A percentile compares a stretch with the other conserved stretches of the same genome.
Conservation (phyloP, 2,113 vertebrate species). For the Amia ocellicauda region DNA sequence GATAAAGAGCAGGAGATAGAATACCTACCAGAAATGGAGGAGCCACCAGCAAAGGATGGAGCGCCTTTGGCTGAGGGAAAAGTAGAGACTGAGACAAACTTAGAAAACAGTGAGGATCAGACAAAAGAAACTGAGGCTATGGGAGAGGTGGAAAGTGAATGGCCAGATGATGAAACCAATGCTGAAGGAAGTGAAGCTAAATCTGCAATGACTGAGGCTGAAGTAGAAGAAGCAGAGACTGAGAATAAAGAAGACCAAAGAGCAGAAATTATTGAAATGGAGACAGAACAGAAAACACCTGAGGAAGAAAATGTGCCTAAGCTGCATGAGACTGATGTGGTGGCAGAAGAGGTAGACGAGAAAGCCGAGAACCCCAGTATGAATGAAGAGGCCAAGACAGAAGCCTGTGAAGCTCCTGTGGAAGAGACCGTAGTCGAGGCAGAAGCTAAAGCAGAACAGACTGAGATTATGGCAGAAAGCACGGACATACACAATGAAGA, state of each 20-base stretch:
- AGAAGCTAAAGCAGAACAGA: not conserved
- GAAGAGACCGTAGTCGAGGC: not conserved
- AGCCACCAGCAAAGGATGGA: not conserved
- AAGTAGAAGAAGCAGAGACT: slow-evolving; percentile 26
- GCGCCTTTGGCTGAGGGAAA: not conserved
- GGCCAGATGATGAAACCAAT: slow-evolving; percentile 14
- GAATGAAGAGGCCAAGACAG: not conserved
- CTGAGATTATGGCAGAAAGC: not conserved
- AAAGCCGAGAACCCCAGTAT: fast-evolving
- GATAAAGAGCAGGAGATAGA: not conserved
- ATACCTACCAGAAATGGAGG: not conserved
- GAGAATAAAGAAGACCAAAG: slow-evolving; percentile 38
- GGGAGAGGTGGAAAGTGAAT: slow-evolving; percentile 14
- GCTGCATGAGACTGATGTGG: not conserved
- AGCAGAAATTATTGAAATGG: slow-evolving; percentile 41
- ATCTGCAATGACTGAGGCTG: slow-evolving; percentile 23
- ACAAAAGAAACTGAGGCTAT: not conserved
- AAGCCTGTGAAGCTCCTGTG: not conserved
- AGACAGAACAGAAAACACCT: slow-evolving; percentile 36
- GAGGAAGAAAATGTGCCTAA: slow-evolving; percentile 29
- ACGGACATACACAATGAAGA: not conserved
- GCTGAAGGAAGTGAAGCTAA: slow-evolving; percentile 30
- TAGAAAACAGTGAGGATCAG: not conserved
- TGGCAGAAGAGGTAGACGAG: slow-evolving; percentile 11
- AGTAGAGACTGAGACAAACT: not conserved